Evolutionary conservation across 2,797 vertebrate species (phyloP), one percentile per base, ranked within the genome.

Genomic region (Petrocephalus schoutedeni): DNA sequence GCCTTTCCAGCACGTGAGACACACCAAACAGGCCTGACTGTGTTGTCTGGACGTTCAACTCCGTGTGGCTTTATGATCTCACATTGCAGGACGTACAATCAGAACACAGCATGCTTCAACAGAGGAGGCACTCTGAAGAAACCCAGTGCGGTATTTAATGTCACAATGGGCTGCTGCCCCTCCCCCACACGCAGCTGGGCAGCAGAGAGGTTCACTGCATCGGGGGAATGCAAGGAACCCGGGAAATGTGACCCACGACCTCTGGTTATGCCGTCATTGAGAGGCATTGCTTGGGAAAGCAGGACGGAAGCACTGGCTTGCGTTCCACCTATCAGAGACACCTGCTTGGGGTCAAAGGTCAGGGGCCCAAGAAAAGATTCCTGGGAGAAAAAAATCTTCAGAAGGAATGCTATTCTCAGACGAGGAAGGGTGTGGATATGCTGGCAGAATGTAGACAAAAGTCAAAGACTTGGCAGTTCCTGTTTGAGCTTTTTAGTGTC

Each of bases 341-440:
- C 88, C 91, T 92, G 91, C 87, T 90, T 19, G 19, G 41, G 36
- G 16, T 57, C 87, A 21, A 32, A 58, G 89, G 90, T 92, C 90
- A 90, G 87, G 59, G 51, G 67, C n/a, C 41, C 45, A 51, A 51
- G 80, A 53, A 71, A 87, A 61, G 85, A 91, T 92, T 89, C 91
- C 90, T 74, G 45, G 9, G 51, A 88, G 28, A 87, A 61, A 61
- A 71, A 67, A 92, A 84, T 58, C 92, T 91, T 91, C 89, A 0
- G n/a, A 41, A 41, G 74, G 80, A 67, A 19, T 21, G 89, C 90
- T 94, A 93, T 93, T 93, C 89, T 90, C 80, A 91, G 90, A 86
- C 16, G 19, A 9, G 77, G 88, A 87, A 89, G 86, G 57, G 64
- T 0, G 3, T 67, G 28, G 88, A 83, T 45, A 56, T 91, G 54